Evolutionary conservation across 2,888 invertebrate genomes (phyloP).

Genomic region (Chironomus riparius): DNA sequence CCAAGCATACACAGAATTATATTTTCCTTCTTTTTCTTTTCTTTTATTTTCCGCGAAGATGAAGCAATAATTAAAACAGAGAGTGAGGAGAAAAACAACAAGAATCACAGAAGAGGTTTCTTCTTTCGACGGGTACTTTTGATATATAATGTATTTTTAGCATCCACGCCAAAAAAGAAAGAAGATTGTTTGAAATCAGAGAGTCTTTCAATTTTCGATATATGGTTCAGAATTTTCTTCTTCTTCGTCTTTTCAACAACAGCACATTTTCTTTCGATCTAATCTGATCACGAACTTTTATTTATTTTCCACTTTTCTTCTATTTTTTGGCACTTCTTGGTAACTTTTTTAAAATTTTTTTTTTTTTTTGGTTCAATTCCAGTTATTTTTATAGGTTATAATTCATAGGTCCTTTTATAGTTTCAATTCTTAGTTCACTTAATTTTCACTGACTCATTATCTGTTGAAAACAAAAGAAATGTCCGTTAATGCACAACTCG

Average conservation of each 20-base stretch:
- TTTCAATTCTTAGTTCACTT: too few species aligned
- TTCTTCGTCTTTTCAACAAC: neutral
- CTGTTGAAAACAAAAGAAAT: too few species aligned
- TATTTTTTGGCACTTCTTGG: neutral
- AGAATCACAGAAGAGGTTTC: conserved; percentile 19
- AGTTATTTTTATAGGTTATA: too few species aligned
- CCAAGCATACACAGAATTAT: neutral
- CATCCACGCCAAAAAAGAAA: conserved; percentile 17
- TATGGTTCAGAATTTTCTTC: neutral
- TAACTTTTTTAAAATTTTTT: too few species aligned
- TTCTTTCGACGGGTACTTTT: conserved; percentile 12
- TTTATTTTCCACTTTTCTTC: neutral
- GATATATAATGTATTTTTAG: conserved; percentile 10
- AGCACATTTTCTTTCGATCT: neutral
- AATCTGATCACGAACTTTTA: neutral
- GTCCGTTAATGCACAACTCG: too few species aligned
- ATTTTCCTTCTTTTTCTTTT: neutral
- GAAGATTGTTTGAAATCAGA: neutral
- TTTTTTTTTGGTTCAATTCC: too few species aligned
- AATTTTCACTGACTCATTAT: too few species aligned
- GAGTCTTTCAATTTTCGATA: neutral
- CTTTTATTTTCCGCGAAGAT: neutral
- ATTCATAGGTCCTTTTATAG: too few species aligned
- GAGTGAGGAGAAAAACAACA: conserved; percentile 8
- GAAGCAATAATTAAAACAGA: conserved; percentile 19